Conservation (phyloP, 2,113 vertebrate genomes). For the Ptilorrhoa leucosticta region DNA sequence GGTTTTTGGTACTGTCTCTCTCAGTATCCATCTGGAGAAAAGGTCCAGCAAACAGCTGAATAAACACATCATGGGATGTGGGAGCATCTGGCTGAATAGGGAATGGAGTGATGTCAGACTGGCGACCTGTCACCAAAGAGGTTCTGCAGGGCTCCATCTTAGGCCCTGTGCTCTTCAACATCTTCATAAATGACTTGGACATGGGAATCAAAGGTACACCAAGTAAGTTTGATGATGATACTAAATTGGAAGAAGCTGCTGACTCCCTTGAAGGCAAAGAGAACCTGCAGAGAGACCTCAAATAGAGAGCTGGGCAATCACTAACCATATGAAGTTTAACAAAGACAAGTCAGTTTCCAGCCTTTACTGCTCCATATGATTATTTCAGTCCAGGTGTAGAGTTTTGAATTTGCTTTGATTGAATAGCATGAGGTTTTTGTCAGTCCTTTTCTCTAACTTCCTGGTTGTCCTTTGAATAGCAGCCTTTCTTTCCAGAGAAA, state of each 20-base stretch:
- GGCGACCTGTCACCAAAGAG: not conserved
- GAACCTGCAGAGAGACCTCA: accelerated
- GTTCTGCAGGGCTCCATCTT: not conserved
- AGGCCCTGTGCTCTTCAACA: not conserved
- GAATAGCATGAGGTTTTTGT: not conserved
- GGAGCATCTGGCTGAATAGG: not conserved
- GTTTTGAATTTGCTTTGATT: not conserved
- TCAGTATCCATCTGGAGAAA: not conserved
- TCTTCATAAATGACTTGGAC: not conserved
- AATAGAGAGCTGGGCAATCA: not conserved
- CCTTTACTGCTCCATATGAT: accelerated
- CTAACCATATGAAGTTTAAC: not conserved
- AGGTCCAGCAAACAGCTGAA: not conserved
- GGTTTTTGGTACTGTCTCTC: not conserved
- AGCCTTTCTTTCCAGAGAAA: not conserved
- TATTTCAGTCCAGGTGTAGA: not conserved
- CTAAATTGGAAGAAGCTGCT: not conserved
- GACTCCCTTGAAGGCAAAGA: not conserved
- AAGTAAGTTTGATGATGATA: not conserved
- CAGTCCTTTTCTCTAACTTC: not conserved
- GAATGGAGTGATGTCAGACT: not conserved
- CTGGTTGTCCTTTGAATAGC: not conserved
- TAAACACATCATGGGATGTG: not conserved
- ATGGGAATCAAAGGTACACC: not conserved
- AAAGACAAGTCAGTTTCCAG: not conserved